phyloP scores from a whole-genome alignment of 2,113 vertebrate species.

The Cyanoliseus patagonus region DNA sequence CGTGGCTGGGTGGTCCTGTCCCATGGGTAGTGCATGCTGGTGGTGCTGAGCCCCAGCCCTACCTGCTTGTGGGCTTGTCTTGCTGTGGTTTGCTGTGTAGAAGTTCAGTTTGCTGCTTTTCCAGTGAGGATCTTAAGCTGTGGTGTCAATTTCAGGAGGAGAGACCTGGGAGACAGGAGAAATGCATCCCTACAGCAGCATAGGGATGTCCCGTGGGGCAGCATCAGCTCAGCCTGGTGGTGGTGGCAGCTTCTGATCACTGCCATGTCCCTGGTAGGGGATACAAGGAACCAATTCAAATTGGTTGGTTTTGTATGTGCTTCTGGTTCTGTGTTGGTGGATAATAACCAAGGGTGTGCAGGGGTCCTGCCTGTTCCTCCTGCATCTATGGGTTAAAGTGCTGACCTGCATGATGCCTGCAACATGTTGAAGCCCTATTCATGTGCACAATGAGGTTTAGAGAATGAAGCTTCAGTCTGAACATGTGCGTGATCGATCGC shows the following conservation, averaged over 20 bases:
- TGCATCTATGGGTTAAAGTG: not conserved
- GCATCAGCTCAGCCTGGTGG: not conserved
- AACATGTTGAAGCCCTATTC: not conserved
- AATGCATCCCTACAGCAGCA: fast-evolving
- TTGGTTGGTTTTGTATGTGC: not conserved
- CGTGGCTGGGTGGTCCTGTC: not conserved
- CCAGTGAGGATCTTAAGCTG: not conserved
- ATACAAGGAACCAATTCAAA: not conserved
- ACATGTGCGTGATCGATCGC: fast-evolving
- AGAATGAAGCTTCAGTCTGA: not conserved
- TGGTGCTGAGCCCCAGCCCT: not conserved
- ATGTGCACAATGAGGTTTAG: not conserved
- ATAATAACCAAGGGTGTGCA: not conserved
- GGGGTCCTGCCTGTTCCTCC: not conserved
- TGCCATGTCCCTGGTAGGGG: not conserved
- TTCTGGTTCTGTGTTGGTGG: not conserved
- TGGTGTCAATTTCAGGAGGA: not conserved
- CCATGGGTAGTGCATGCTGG: not conserved
- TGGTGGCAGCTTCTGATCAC: not conserved
- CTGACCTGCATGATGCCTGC: not conserved
- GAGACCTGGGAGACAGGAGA: not conserved
- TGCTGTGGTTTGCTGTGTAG: not conserved
- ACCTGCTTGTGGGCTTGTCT: not conserved
- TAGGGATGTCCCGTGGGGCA: fast-evolving
- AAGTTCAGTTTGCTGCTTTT: not conserved